Evolutionary conservation across 2,113 vertebrate genomes (phyloP), one percentile per base, ranked within the genome.

Genomic region (Sinocyclocheilus anshuiensis): DNA sequence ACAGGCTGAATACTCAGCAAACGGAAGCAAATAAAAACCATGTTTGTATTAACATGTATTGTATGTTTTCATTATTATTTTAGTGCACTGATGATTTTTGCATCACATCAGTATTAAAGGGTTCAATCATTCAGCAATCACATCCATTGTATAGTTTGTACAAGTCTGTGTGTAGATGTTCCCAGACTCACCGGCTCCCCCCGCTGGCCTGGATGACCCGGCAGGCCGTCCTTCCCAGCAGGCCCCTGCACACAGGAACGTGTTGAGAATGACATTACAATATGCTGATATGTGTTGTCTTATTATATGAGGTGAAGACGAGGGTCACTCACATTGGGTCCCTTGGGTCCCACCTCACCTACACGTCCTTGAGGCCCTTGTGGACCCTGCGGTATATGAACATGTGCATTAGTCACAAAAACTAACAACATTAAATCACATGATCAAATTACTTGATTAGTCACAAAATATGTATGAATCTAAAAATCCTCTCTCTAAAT

Each of bases 171-270:
- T 29, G 22, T 4, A 48, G 42, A 53, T 77, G 50, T 39, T 81
- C 11, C 13, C 2, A 63, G 16, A 96, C 97, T 97, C 88, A 99
- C 98, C 0, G 97, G 96, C 94, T 99, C 97, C 89, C 97, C 98
- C 95, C 98, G 94, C 94, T 99, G 98, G 72, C 98, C 98, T 3
- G 98, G 98, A 90, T 99, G 98, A 88, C 98, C 98, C 0, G 98
- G 98, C 86, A 99, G 95, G 84, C 98, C 98, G 3, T 99, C 97
- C 91, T 99, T 99, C 75, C 98, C 98, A 20, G 93, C 95, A 65
- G 97, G 96, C 33, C 98, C 98, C 98, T 99, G 89, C 77, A 77
- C 8, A 85, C 3, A 57, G 11, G 0, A 69, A n/a, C 6, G 3
- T 72, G 33, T 53, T 24, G 11, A 24, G 22, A 50, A 57, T 5